Evolutionary conservation across 1,140 invertebrate species (phyloP), one percentile per base, ranked within the genome.

Genomic region (Berghia stephanieae): DNA sequence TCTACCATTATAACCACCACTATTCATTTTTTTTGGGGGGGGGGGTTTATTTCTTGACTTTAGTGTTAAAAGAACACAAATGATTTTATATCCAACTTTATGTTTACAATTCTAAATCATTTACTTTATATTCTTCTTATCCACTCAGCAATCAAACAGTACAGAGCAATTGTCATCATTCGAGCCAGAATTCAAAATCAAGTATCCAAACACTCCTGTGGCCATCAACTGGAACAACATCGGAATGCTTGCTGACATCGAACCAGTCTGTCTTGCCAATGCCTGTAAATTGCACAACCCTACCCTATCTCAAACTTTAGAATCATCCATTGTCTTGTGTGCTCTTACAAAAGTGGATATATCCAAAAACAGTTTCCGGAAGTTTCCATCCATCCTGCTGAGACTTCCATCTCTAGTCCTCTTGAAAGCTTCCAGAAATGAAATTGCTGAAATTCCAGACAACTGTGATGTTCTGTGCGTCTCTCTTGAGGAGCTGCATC

Each of bases 311-410:
- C 63, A 52, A 1, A 80, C 43, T 31, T 43, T 81, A 16, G 75
- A 83, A 6, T 75, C 52, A n/a, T 49, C 92, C 93, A 78, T 90
- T 95, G 36, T 94, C 0, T 88, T 98, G 0, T 94, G 94, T 81
- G 96, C 96, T 0, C 94, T 99, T 31, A 99, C 98, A 0, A 92
- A 96, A 52, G 90, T 99, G 8, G 98, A 99, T 88, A 92, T 99
- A 18, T 98, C 97, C 2, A 94, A 94, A 82, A 99, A 99, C 89
- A 93, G 93, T 60, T 91, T 99, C 5, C 93, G 92, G 0, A 90
- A 92, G 21, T 88, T 99, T 76, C 98, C 98, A 0, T 86, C 93
- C 18, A 92, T 93, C 74, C 90, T 99, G 34, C 97, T 98, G 86
- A 92, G 95, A 81, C 90, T 99, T 75, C 92, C 93, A 49, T 96